Conservation (phyloP, 2,888 invertebrate genomes). For the Mantis religiosa region DNA sequence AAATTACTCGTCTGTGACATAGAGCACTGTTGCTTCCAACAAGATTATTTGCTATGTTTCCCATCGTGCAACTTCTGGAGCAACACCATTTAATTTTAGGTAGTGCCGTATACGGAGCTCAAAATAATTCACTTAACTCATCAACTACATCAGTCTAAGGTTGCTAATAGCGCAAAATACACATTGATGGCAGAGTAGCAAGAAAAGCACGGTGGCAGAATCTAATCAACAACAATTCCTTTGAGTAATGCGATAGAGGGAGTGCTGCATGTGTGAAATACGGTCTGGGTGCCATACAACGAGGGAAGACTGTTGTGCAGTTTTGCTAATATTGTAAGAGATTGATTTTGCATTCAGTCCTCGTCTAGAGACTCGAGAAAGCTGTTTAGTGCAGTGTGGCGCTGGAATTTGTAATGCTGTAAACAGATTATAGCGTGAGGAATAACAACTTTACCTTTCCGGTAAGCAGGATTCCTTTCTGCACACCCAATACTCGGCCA, state of each 20-base stretch:
- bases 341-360: not conserved
- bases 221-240: not conserved
- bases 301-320: not conserved
- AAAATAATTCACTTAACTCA: not conserved
- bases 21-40: too few species aligned
- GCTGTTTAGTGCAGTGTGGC: not conserved
- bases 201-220: not conserved
- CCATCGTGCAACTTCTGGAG: too few species aligned
- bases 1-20: too few species aligned
- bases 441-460: not conserved
- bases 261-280: not conserved
- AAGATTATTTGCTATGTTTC: too few species aligned
- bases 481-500: not conserved
- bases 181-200: not conserved
- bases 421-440: not conserved
- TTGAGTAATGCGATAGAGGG: not conserved
- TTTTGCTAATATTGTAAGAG: not conserved
- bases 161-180: not conserved
- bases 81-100: not conserved
- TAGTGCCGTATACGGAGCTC: not conserved
- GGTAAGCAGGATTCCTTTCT: not conserved
- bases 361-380: not conserved
- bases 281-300: not conserved
- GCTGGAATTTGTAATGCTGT: not conserved
- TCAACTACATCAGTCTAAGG: not conserved